Conservation (phyloP, 2,113 vertebrate species). For the Leucoraja erinaceus region DNA sequence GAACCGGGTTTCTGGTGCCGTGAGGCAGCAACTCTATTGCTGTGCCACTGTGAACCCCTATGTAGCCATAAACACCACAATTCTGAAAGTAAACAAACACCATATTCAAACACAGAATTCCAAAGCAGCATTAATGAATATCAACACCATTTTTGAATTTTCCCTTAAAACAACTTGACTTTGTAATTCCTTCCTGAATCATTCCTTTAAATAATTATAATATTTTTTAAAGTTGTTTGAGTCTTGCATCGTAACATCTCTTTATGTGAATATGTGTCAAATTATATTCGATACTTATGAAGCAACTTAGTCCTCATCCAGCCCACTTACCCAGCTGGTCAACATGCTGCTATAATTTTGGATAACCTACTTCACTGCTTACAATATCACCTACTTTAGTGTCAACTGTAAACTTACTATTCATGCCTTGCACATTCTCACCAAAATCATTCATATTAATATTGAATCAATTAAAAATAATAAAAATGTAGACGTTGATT, state of each 20-base stretch:
- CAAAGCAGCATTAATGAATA: not conserved
- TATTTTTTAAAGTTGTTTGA: not conserved
- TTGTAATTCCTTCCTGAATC: not conserved
- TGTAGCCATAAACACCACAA: not conserved
- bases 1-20: too few species aligned
- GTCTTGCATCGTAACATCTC: not conserved
- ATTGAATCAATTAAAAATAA: too few species aligned
- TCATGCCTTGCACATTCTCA: too few species aligned
- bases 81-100: not conserved
- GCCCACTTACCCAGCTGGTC: not conserved
- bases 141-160: not conserved
- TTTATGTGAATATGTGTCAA: not conserved
- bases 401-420: too few species aligned
- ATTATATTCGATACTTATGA: not conserved
- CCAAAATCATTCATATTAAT: too few species aligned
- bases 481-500: too few species aligned
- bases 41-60: too few species aligned
- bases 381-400: too few species aligned
- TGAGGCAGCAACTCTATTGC: too few species aligned
- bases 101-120: not conserved
- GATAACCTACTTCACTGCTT: too few species aligned
- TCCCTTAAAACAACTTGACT: not conserved
- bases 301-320: not conserved
- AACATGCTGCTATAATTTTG: too few species aligned
- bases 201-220: not conserved